Base-by-base conservation (phyloP, 2,797 vertebrate species). In the Eidolon dupreanum region DNA sequence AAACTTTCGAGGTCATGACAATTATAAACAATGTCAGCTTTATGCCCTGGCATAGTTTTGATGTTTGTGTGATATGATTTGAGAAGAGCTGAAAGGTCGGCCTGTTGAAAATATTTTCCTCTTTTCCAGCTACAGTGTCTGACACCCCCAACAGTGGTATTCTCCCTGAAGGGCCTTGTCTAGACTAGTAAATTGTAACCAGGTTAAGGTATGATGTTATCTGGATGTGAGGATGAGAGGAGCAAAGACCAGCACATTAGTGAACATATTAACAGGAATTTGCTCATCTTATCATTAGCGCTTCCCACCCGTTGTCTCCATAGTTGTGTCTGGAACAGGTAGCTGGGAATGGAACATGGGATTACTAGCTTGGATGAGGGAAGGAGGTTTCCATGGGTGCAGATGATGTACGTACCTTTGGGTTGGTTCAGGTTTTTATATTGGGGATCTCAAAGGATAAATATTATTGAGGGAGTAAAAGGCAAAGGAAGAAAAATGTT, bases 21-120 rank as follows among this genome's bases (percentile, higher is more conserved):
- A 6, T 55, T 68, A 79, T 9, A 86, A 46, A 59, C 20, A 83
- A 53, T 81, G 20, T 65, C 70, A 36, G 38, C 22, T 92, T 97
- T 92, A 65, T 92, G 49, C 51, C 4, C 10, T 95, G 68, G 19
- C 31, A 36, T 91, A 70, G 38, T 63, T 96, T 90, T 95, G 46
- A 78, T 53, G 13, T 70, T 59, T 46, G 43, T 59, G 73, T 66
- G 11, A 59, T 66, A 28, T 77, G 68, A 74, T 90, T 78, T 87
- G 38, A 91, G 74, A 89, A 68, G 6, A 86, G 26, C 73, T 73
- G 66, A 85, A 78, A 95, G 20, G 59, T 86, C 0, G 0, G 66
- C 53, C 63, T 84, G 65, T 59, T 61, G 33, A 93, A 73, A 66
- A 49, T 75, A 73, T 51, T 92, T 89, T 78, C 16, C 26, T 79